Conservation (phyloP, 2,113 vertebrate genomes). For the Marmota monax region DNA sequence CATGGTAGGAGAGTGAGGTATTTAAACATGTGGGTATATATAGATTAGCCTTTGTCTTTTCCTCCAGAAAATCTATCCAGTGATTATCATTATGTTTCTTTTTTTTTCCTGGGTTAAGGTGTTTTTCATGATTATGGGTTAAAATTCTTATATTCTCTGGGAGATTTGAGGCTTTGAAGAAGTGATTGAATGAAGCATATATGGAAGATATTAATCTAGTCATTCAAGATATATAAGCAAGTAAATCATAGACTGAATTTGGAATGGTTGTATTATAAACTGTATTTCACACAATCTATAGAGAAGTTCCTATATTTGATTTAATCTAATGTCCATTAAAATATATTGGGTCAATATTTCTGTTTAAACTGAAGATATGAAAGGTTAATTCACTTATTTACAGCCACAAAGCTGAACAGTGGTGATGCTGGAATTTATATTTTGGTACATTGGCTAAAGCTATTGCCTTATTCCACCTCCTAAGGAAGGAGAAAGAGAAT, state of each 20-base stretch:
- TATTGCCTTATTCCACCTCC: neutral
- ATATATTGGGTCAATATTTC: neutral
- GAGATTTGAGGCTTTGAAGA: neutral
- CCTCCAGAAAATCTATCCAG: neutral
- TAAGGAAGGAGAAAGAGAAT: neutral
- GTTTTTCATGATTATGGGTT: neutral
- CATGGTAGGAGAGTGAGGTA: neutral
- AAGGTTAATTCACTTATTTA: neutral
- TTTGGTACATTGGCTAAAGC: neutral
- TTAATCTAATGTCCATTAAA: neutral
- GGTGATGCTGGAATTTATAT: neutral
- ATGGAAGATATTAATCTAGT: neutral
- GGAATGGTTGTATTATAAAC: neutral
- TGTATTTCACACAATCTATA: neutral
- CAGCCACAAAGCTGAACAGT: neutral
- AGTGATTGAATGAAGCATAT: neutral
- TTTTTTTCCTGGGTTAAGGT: neutral
- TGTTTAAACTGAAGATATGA: neutral
- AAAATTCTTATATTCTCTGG: neutral
- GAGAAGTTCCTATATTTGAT: neutral
- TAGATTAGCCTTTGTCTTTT: neutral
- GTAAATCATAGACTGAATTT: neutral
- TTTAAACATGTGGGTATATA: neutral
- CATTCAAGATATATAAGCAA: neutral
- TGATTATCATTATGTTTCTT: neutral